A percentile compares a stretch with the other conserved stretches of the same genome.
These are phyloP conservation scores for Ischnus inquisitorius DNA, from an alignment of 2,888 invertebrate species.

Conservation along the genomic window DNA sequence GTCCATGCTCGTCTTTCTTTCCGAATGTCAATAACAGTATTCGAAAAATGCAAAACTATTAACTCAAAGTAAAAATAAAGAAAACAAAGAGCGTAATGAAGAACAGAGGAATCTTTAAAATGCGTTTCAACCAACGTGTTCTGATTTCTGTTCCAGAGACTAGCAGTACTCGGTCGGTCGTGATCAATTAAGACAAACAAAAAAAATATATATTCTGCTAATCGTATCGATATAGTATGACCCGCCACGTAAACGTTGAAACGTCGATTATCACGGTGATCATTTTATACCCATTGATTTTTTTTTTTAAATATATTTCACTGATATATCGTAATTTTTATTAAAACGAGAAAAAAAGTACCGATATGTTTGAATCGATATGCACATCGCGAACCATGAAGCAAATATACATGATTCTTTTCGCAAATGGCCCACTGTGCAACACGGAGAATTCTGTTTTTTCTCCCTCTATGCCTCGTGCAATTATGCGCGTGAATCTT, in stretches of 20 bases:
- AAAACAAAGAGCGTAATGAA: conserved; percentile 52
- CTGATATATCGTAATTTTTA: conserved; percentile 7
- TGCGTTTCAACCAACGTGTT: conserved; percentile 80
- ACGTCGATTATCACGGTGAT: conserved; percentile 43
- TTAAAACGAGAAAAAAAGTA: neutral
- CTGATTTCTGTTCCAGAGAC: conserved; percentile 86
- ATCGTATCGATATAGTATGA: conserved; percentile 53
- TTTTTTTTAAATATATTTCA: conserved; percentile 13
- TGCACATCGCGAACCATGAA: conserved; percentile 15
- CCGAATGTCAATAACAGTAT: conserved; percentile 56
- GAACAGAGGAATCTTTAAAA: conserved; percentile 74
- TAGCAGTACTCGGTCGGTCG: conserved; percentile 76
- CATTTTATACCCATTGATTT: conserved; percentile 31
- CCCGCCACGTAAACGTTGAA: conserved; percentile 58
- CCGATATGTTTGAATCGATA: neutral
- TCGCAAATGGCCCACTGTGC: neutral
- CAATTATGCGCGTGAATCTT: conserved; percentile 16
- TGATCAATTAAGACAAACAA: conserved; percentile 64
- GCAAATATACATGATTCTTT: conserved; percentile 28
- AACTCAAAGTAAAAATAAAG: conserved; percentile 70
- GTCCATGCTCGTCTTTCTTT: conserved; percentile 60
- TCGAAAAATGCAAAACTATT: conserved; percentile 32
- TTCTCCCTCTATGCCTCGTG: conserved; percentile 18
- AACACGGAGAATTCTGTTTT: conserved; percentile 49
- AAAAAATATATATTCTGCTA: conserved; percentile 56